phyloP scores from a whole-genome alignment of 2,797 vertebrate genomes.

The Platyrinchus mystaceus region DNA sequence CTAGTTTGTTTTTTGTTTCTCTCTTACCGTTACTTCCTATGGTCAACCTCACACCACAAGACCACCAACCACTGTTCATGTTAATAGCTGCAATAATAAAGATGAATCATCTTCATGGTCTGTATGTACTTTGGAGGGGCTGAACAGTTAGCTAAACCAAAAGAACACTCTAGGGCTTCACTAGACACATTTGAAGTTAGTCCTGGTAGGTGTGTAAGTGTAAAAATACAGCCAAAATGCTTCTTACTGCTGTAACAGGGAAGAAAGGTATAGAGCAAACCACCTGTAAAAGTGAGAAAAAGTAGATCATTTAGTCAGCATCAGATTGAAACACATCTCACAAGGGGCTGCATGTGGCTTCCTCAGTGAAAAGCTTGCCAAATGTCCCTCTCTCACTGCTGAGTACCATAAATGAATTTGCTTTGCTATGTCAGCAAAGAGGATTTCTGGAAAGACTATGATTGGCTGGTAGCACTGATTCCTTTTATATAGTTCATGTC shows the following conservation, averaged over 20 bases:
- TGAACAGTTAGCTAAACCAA: background rate
- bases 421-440: rapidly evolving
- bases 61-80: background rate
- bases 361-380: background rate
- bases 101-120: background rate
- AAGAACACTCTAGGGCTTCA: background rate
- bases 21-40: background rate
- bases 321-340: background rate
- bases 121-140: background rate
- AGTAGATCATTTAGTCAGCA: background rate
- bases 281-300: background rate
- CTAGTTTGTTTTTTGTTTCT: background rate
- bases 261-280: background rate
- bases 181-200: background rate
- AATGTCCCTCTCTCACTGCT: background rate
- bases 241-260: background rate
- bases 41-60: background rate
- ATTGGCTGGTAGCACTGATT: background rate
- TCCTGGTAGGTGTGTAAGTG: background rate
- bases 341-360: background rate
- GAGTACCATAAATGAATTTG: background rate
- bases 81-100: background rate
- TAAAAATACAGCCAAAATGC: background rate
- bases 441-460: background rate
- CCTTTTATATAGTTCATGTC: background rate